Base-by-base conservation (phyloP, 37 sponge, comb jelly and placozoan species). In the Amphimedon queenslandica region DNA sequence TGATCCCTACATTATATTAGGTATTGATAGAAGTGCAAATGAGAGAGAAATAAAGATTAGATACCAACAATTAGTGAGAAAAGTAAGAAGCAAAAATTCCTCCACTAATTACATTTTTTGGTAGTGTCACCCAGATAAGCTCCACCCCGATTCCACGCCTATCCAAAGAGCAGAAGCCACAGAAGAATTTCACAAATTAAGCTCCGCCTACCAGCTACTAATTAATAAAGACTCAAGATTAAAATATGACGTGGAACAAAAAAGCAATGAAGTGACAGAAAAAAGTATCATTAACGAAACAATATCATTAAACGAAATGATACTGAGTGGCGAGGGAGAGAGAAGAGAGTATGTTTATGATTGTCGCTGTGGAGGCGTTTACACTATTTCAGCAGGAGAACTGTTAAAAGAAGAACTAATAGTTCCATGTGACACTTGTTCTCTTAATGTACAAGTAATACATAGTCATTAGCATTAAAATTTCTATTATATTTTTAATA, bases 401-500 rank as follows among this genome's bases (percentile, higher is more conserved):
- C 5, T 60, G 61, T n/a, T 6, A n/a, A 60, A 25, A 60, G 27
- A 5, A 60, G 61, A 60, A 25, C 21, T n/a, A 60, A 60, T 11
- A 6, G 61, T 60, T 60, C 24, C 21, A 6, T 60, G 61, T 60
- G 61, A 60, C 27, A 60, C 61, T 33, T 67, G 68, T 16, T 38
- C 41, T 27, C 36, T 67, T 33, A 10, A 18, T 39, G 21, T 67
- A 6, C 5, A n/a, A 60, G 61, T 60, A 25, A n/a, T 47, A 13
- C 13, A 47, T 13, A 18, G 51, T 47, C 13, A 47, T n/a, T n/a
- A n/a, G n/a, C n/a, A n/a, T n/a, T n/a, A n/a, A n/a, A n/a, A n/a
- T n/a, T n/a, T n/a, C n/a, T n/a, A n/a, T n/a, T n/a, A n/a, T n/a
- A n/a, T n/a, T n/a, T n/a, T n/a, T n/a, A n/a, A n/a, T n/a, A n/a